phyloP scores from a whole-genome alignment of 1,140 invertebrate species.

The Drosophila sturtevanti region DNA sequence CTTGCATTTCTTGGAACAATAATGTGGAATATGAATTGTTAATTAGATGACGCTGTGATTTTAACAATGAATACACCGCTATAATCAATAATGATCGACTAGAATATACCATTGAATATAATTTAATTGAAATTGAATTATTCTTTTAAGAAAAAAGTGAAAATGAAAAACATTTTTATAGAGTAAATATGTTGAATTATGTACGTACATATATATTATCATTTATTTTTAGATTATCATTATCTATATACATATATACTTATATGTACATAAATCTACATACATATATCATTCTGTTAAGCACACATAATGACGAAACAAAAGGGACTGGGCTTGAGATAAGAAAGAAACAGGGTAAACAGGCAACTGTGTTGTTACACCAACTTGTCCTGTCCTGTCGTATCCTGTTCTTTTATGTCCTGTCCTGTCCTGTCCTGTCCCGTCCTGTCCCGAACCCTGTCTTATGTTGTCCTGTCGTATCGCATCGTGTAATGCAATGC shows the following conservation, averaged over 20 bases:
- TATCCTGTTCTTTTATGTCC: background rate
- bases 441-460: background rate
- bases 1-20: conserved; percentile 65
- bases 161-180: too few relatives aligned
- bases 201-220: too few relatives aligned
- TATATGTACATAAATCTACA: too few relatives aligned
- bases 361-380: background rate
- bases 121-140: too few relatives aligned
- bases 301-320: background rate
- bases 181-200: too few relatives aligned
- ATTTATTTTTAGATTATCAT: too few relatives aligned
- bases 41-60: conserved; percentile 72
- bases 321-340: background rate
- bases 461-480: background rate
- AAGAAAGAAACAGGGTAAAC: background rate
- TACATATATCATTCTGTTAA: background rate
- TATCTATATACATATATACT: too few relatives aligned
- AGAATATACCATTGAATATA: background rate
- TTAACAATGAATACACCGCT: conserved; percentile 14
- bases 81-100: background rate
- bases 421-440: background rate
- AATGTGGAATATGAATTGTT: conserved; percentile 73
- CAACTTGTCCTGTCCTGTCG: conserved; percentile 1
- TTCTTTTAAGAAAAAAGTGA: too few relatives aligned
- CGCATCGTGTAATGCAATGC: background rate